Percentiles rank a stretch among this genome's conserved stretches.
These are phyloP conservation scores for Perccottus glenii DNA, from an alignment of 2,113 vertebrate species.

Conservation along the genomic window DNA sequence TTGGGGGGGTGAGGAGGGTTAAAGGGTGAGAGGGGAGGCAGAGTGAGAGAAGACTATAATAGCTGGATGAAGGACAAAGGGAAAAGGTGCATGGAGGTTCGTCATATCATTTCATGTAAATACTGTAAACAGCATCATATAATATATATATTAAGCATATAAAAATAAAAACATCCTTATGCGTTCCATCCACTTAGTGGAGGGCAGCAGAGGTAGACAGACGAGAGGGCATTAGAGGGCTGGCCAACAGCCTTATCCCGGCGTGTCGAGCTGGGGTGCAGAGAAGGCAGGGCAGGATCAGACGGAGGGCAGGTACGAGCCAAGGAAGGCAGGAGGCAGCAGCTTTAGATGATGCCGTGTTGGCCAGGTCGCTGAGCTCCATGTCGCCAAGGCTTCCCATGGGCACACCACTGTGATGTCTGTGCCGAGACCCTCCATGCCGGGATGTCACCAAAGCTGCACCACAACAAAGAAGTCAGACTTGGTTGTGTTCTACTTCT, in stretches of 20 bases:
- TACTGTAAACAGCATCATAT: conserved; percentile 71
- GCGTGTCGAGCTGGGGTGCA: conserved; percentile 37
- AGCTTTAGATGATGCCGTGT: conserved; percentile 92
- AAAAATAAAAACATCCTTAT: conserved; percentile 50
- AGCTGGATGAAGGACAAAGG: conserved; percentile 21
- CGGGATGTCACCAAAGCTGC: conserved; percentile 94
- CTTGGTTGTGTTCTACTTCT: not conserved
- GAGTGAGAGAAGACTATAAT: not conserved
- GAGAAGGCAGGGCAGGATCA: conserved; percentile 27
- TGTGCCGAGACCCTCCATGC: conserved; percentile 95
- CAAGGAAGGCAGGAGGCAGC: conserved; percentile 53
- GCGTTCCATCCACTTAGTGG: conserved; percentile 50
- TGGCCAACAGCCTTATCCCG: conserved; percentile 53
- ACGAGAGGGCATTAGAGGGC: conserved; percentile 68
- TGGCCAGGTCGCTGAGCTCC: conserved; percentile 96
- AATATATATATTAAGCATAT: conserved; percentile 59
- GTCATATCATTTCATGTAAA: conserved; percentile 61
- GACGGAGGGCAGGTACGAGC: conserved; percentile 29
- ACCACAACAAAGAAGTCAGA: not conserved
- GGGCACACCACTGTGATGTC: conserved; percentile 98
- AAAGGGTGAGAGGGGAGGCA: conserved; percentile 1
- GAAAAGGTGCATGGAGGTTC: conserved; percentile 32
- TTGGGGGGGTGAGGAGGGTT: too few species aligned
- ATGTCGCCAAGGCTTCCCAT: conserved; percentile 97
- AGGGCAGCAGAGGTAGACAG: conserved; percentile 55